A percentile compares a stretch with the other conserved stretches of the same genome.
Evolutionary conservation across 2,888 invertebrate species (phyloP).

Genomic region (Eupithecia exiguata): DNA sequence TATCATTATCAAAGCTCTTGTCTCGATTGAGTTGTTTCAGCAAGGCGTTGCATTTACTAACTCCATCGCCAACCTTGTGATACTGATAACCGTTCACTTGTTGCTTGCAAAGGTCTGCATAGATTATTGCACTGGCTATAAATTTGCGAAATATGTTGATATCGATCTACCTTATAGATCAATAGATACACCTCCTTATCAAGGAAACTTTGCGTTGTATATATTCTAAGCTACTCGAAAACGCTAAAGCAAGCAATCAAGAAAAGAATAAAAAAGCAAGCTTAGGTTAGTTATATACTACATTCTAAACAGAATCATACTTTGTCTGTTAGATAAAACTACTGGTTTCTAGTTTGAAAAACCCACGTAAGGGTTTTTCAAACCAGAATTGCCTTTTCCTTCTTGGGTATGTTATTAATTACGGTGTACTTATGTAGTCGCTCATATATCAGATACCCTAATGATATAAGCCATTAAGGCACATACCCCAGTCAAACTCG

Average conservation of each 20-base stretch:
- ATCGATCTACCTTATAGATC: not conserved
- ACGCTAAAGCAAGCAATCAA: no score
- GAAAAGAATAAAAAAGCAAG: no score
- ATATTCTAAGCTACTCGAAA: no score
- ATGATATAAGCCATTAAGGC: no score
- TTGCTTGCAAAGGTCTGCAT: conserved; percentile 14
- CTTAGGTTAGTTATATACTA: no score
- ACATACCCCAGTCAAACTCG: no score
- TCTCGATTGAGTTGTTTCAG: not conserved
- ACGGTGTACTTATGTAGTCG: no score
- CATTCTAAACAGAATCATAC: no score
- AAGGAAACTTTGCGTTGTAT: not conserved
- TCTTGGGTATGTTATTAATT: not conserved
- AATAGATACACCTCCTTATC: not conserved
- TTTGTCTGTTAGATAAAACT: no score
- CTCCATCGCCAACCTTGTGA: conserved; percentile 25
- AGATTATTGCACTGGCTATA: conserved; percentile 3
- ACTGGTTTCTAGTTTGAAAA: no score
- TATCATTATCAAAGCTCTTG: not conserved
- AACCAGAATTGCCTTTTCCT: not conserved
- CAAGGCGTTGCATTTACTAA: conserved; percentile 12
- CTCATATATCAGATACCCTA: no score
- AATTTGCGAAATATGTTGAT: conserved; percentile 13
- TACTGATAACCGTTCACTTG: conserved; percentile 30
- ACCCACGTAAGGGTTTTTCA: no score